Conservation (phyloP, 2,797 vertebrate species). For the Eremophila alpestris region DNA sequence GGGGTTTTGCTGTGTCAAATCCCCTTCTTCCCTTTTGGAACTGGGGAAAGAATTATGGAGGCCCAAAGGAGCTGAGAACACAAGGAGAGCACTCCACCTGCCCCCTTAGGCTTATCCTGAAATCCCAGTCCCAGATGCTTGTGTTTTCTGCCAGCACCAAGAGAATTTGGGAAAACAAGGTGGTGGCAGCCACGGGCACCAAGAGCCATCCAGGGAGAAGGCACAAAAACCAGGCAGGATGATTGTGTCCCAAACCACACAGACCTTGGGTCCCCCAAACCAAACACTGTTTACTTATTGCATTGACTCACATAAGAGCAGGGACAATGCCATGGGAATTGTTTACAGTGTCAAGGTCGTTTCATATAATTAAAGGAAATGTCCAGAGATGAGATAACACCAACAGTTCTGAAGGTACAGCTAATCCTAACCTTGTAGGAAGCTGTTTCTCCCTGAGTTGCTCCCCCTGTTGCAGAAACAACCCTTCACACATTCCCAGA, state of each 20-base stretch:
- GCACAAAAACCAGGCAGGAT: not conserved
- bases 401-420: not conserved
- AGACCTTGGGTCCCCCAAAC: not conserved
- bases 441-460: not conserved
- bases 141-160: not conserved
- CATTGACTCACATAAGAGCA: not conserved
- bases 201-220: not conserved
- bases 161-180: not conserved
- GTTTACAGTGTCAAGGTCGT: slow-evolving; percentile 30
- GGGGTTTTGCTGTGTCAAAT: not conserved
- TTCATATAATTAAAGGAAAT: slow-evolving; percentile 54
- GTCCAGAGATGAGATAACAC: slow-evolving; percentile 44
- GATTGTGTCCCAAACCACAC: not conserved
- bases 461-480: not conserved
- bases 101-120: not conserved
- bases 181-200: rapidly evolving
- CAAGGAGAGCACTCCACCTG: not conserved
- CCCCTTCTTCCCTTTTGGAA: not conserved
- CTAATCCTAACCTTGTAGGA: not conserved
- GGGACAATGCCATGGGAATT: slow-evolving; percentile 42
- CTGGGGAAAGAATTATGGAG: not conserved
- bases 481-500: not conserved
- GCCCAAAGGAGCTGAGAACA: not conserved
- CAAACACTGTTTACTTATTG: not conserved
- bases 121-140: not conserved